Evolutionary conservation across 2,888 invertebrate species (phyloP).

Genomic region (Chironomus tentans): DNA sequence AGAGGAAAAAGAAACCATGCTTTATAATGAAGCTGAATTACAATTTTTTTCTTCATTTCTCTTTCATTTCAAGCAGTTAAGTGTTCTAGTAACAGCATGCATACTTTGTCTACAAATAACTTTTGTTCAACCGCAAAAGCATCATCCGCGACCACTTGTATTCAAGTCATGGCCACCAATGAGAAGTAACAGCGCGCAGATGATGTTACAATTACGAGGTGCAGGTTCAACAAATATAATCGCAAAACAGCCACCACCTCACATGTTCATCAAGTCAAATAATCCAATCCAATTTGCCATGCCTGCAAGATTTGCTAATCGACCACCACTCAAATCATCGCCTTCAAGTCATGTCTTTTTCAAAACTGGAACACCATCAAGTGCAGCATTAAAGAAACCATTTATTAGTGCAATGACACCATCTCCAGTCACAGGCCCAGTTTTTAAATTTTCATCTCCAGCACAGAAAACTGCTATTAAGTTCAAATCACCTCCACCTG

Average conservation of each 20-base stretch:
- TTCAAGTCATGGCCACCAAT: constrained; percentile 1
- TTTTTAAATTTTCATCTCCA: constrained; percentile 9
- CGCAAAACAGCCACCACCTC: not conserved
- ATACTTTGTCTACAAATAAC: too few relatives aligned
- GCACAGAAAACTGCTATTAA: constrained; percentile 11
- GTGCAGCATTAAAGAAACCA: not conserved
- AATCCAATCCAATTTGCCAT: constrained; percentile 5
- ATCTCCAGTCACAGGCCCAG: too few relatives aligned
- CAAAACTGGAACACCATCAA: not conserved
- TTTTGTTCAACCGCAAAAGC: too few relatives aligned
- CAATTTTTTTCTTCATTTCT: not conserved
- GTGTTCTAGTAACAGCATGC: too few relatives aligned
- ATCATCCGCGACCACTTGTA: not conserved
- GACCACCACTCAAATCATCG: not conserved
- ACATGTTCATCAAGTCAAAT: constrained; percentile 1
- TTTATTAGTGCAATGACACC: not conserved
- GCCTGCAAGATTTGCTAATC: not conserved
- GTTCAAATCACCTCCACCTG: constrained; percentile 29
- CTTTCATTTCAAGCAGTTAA: not conserved
- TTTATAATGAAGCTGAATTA: too few relatives aligned
- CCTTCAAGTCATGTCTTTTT: constrained; percentile 27
- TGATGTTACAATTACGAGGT: constrained; percentile 11
- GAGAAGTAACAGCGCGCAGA: not conserved
- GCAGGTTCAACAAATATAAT: not conserved
- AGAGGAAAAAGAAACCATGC: too few relatives aligned